phyloP scores from a whole-genome alignment of 2,888 invertebrate species.

The Meghimatium bilineatum region DNA sequence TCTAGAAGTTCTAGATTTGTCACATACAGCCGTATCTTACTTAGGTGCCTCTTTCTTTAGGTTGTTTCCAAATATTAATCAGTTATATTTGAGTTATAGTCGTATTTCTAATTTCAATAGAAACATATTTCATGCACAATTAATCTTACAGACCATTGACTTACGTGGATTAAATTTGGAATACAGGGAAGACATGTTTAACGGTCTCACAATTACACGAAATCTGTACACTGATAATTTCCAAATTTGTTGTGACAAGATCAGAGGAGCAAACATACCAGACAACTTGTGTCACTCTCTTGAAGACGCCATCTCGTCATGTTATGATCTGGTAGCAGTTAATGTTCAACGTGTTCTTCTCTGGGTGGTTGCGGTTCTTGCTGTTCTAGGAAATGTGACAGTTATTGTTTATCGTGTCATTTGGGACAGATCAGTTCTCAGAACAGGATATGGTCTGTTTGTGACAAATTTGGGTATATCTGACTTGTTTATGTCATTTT shows the following conservation, averaged over 20 bases:
- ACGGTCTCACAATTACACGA: background rate
- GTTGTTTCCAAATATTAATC: background rate
- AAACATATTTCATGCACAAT: background rate
- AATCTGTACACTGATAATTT: background rate
- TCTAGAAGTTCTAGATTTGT: constrained; percentile 29
- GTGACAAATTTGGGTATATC: constrained; percentile 48
- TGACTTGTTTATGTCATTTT: constrained; percentile 61
- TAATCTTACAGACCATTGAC: background rate
- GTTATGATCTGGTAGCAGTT: constrained; percentile 58
- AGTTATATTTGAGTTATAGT: constrained; percentile 6
- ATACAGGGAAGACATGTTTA: background rate
- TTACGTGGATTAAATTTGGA: background rate
- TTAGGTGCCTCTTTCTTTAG: background rate
- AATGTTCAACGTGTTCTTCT: constrained; percentile 34
- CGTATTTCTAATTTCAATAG: background rate
- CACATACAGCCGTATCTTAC: background rate
- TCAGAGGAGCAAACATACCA: background rate
- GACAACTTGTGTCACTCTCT: constrained; percentile 45
- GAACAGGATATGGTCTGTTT: constrained; percentile 23
- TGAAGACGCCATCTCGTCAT: constrained; percentile 54
- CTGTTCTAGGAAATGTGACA: constrained; percentile 56
- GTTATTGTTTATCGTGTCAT: constrained; percentile 52
- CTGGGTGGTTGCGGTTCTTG: constrained; percentile 52
- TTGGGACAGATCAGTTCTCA: constrained; percentile 58
- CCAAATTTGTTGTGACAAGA: constrained; percentile 31